Base-by-base conservation (phyloP, 2,888 invertebrate species). In the Eutolmus rufibarbis region DNA sequence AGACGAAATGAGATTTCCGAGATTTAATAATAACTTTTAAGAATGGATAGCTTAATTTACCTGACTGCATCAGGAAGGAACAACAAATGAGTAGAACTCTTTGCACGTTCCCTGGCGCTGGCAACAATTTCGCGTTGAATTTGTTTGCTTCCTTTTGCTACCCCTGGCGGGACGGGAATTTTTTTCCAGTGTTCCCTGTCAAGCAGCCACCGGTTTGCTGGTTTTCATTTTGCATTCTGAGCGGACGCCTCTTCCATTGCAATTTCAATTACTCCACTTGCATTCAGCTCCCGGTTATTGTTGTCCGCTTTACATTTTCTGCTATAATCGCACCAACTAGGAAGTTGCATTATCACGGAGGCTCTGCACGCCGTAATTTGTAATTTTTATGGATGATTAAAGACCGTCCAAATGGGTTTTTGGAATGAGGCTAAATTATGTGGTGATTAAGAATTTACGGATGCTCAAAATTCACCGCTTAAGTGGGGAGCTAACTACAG, bases 201-300 rank as follows among this genome's bases (percentile, higher is more conserved):
- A 28, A 66, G 66, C 66, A 23, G 66, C 66, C 23, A 66, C 66
- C 23, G 66, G 66, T 66, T 66, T 28, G 23, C 23, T 51, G 51
- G 51, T 51, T 51, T 57, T 28, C 23, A 23, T 28, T 28, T 66
- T 12, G 23, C 66, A 28, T 28, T 66, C 66, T 51, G 23, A 66
- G 23, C 66, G 66, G 28, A 66, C 66, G 66, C 76, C 16, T 40
- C 34, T 76, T 76, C 14, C 34, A 76, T 76, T 76, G 76, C 76
- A 76, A 40, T 76, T 76, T 76, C 76, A 76, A 76, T 76, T 76
- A 76, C 76, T 76, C 76, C 76, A 34, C n/a, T 76, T 37, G 76
- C 40, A 76, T 37, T 76, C 76, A 37, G 76, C 76, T 76, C 76
- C 76, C 34, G 76, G 76, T 76, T 76, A 76, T 76, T 76, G 76